Evolutionary conservation across 2,888 invertebrate species (phyloP).

Genomic region (Drosophila cyrtoloma): DNA sequence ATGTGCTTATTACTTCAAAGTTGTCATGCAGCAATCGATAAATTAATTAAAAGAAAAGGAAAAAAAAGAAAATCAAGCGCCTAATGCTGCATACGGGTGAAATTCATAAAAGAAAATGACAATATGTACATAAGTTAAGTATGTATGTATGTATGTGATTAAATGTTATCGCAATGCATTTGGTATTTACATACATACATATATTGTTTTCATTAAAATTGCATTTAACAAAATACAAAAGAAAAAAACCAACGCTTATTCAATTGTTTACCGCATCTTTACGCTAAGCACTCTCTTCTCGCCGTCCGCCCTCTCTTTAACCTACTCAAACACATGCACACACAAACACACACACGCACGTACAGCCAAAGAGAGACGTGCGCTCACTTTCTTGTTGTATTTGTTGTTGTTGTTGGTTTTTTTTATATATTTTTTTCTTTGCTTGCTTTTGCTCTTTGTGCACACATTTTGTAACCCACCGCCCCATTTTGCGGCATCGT

Average conservation of each 20-base stretch:
- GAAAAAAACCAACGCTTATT: conserved; percentile 34
- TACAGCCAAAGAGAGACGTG: not conserved
- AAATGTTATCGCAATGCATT: conserved; percentile 23
- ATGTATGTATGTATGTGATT: not conserved
- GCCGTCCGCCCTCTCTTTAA: not conserved
- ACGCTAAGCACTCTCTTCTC: conserved; percentile 7
- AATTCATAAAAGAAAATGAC: conserved; percentile 39
- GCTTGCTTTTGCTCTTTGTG: conserved; percentile 32
- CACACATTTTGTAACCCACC: conserved; percentile 70
- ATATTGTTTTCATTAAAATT: conserved; percentile 5
- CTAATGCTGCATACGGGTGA: conserved; percentile 40
- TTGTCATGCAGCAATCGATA: conserved; percentile 65
- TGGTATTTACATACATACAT: not conserved
- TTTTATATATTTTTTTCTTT: not conserved
- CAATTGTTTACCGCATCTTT: conserved; percentile 61
- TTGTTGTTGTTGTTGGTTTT: conserved; percentile 1
- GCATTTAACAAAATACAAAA: conserved; percentile 3
- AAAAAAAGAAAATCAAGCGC: conserved; percentile 23
- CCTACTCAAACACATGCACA: not conserved
- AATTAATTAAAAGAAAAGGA: conserved; percentile 64
- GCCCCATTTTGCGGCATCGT: conserved; percentile 73
- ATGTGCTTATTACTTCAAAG: conserved; percentile 65
- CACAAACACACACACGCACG: conserved; percentile 4
- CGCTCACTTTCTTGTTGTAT: not conserved
- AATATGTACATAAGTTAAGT: not conserved